These are phyloP conservation scores for Spilogale gracilis DNA, from an alignment of 2,113 vertebrate genomes.

Conservation along the genomic window DNA sequence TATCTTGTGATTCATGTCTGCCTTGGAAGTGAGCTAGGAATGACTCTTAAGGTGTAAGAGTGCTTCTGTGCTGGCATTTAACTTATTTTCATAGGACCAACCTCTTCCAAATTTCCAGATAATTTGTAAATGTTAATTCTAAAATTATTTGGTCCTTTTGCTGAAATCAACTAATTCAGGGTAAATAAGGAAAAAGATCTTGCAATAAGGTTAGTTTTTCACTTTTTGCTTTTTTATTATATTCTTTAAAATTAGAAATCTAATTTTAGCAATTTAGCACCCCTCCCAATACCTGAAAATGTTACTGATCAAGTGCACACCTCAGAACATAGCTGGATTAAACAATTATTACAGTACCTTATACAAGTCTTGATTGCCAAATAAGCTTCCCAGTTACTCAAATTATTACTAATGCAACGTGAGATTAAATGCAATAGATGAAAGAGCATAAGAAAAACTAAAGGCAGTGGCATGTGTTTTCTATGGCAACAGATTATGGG, in stretches of 20 bases:
- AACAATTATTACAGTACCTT: background rate
- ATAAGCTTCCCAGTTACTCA: background rate
- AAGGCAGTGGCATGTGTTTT: background rate
- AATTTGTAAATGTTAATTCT: background rate
- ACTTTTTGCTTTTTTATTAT: background rate
- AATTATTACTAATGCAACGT: background rate
- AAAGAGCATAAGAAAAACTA: background rate
- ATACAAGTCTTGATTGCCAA: background rate
- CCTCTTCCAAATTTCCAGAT: background rate
- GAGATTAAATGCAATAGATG: background rate
- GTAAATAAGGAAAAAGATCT: background rate
- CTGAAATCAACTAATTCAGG: background rate
- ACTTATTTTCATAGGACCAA: background rate
- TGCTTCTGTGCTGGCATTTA: background rate
- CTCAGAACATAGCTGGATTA: background rate
- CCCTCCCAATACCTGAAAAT: background rate
- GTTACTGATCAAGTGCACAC: background rate
- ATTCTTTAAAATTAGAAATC: background rate
- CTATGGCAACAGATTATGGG: background rate
- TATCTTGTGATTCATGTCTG: conserved; percentile 55
- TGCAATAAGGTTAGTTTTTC: background rate
- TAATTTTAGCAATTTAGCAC: background rate
- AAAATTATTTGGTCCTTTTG: background rate
- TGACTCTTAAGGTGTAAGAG: background rate
- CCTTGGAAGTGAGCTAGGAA: conserved; percentile 15